Evolutionary conservation across 2,797 vertebrate species (phyloP), one percentile per base, ranked within the genome.

Genomic region (Anguilla obscura): DNA sequence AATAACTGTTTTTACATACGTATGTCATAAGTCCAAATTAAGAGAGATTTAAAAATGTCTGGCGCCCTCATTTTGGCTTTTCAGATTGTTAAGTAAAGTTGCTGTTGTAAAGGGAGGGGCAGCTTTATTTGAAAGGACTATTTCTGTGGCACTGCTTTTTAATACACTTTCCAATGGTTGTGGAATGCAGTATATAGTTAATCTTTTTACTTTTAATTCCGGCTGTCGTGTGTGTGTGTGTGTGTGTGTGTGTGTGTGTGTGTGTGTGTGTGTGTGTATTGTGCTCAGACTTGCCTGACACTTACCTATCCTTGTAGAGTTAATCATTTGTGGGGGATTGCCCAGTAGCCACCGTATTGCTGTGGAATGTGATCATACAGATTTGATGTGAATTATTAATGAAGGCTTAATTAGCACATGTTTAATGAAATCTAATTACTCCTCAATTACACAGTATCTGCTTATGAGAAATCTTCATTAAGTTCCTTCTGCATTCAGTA

Each of bases 381-480:
- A 85, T 88, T 86, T 80, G 60, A 87, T 90, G 56, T 89, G 88
- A 91, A 91, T 91, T 85, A 90, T 90, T 91, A 91, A 93, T 52
- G 83, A 90, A 87, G 86, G 71, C 86, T 91, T 88, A 88, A 87
- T 87, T 90, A 86, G 85, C 74, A 87, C 90, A 86, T 89, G 90
- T 90, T 86, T 91, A 90, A 92, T 92, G 86, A 91, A 87, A 90
- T 89, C 88, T 90, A 87, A 91, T 91, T 87, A 87, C 88, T 87
- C 87, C 86, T 87, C 89, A 88, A 85, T 89, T 89, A 89, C 84
- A 85, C 50, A 56, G 82, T 89, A 80, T 84, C 82, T 85, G 86
- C 27, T 89, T 87, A 84, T 33, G 50, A 69, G 80, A 58, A 56
- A 16, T 88, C 63, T 85, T 85, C 63, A 85, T 85, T 86, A 86